Percentiles rank a stretch among this genome's conserved stretches.
Evolutionary conservation across 1,140 invertebrate genomes (phyloP).

Genomic region (Chironomus tepperi): DNA sequence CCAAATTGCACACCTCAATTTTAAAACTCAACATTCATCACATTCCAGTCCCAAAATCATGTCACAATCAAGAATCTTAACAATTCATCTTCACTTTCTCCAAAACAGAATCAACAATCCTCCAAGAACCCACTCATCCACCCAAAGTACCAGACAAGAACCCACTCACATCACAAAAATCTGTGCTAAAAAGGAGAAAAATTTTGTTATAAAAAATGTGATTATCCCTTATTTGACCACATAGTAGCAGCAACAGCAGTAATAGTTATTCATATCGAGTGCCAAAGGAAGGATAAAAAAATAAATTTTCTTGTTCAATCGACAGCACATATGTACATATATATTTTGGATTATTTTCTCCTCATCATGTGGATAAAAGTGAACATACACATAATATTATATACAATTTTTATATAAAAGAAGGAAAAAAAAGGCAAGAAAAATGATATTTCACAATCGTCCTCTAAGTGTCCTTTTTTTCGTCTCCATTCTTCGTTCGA

Average conservation of each 20-base stretch:
- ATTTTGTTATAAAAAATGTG: not conserved
- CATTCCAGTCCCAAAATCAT: no score
- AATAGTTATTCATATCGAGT: not conserved
- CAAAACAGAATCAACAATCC: no score
- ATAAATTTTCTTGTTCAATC: not conserved
- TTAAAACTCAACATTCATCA: no score
- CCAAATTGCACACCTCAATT: no score
- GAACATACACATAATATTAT: not conserved
- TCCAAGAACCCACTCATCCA: no score
- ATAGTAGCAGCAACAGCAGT: not conserved
- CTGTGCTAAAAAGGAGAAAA: not conserved
- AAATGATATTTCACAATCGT: slow-evolving; percentile 14
- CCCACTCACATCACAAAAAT: no score
- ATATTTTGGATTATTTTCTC: not conserved
- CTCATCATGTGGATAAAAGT: not conserved
- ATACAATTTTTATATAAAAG: not conserved
- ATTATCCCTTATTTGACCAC: slow-evolving; percentile 24
- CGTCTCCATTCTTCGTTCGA: not conserved
- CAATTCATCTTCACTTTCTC: no score
- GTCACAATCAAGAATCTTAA: no score
- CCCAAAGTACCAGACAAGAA: no score
- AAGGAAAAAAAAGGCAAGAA: not conserved
- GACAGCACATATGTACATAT: not conserved
- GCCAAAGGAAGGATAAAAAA: not conserved
- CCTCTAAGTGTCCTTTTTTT: slow-evolving; percentile 4